These are phyloP conservation scores for Neotoxoptera formosana DNA, from an alignment of 1,140 invertebrate species.

Conservation along the genomic window DNA sequence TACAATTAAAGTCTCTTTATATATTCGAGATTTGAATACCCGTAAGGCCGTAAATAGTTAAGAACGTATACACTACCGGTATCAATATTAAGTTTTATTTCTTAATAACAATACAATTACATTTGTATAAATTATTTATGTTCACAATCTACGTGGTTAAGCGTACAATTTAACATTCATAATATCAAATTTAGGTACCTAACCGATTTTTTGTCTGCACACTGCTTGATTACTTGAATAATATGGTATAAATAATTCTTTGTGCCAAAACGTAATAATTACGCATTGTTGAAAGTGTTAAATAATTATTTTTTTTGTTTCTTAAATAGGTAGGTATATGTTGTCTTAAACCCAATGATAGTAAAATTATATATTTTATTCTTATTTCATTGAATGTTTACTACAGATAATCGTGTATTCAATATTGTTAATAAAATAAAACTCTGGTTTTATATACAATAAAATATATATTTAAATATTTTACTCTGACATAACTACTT, in stretches of 20 bases:
- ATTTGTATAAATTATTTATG: constrained; percentile 21
- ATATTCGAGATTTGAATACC: neutral
- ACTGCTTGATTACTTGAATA: neutral
- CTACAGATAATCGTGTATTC: neutral
- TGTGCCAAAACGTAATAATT: neutral
- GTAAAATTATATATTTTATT: neutral
- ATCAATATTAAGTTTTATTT: neutral
- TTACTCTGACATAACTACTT: neutral
- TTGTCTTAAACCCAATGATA: neutral
- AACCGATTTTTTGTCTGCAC: neutral
- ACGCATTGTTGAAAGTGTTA: neutral
- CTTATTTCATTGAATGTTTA: neutral
- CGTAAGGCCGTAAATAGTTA: neutral
- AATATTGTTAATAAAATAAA: neutral
- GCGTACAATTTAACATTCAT: neutral
- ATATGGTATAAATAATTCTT: neutral
- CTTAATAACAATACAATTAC: neutral
- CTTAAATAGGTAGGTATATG: neutral
- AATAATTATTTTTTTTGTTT: neutral
- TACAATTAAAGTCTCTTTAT: neutral
- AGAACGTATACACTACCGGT: neutral
- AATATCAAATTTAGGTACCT: neutral
- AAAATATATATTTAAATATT: neutral
- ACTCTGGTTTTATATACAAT: neutral
- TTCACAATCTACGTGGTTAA: neutral